Evolutionary conservation across 2,113 vertebrate species (phyloP).

Genomic region (Podarcis raffonei): DNA sequence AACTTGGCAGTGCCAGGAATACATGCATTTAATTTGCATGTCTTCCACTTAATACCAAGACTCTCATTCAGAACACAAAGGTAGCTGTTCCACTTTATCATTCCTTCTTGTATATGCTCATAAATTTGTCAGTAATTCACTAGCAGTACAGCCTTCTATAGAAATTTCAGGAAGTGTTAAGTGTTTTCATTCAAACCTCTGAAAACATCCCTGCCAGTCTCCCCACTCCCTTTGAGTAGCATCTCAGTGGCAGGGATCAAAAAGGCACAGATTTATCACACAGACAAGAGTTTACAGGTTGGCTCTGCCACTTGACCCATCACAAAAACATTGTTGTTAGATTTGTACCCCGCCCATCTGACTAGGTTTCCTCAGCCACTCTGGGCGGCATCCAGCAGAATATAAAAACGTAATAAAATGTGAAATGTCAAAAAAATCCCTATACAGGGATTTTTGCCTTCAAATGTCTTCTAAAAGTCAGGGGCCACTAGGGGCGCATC

Average conservation of each 20-base stretch:
- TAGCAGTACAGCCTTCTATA: not conserved
- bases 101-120: not conserved
- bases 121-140: not conserved
- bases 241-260: constrained; percentile 22
- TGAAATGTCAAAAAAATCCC: no score
- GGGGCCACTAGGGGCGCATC: no score
- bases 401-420: no score
- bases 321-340: not conserved
- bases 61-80: not conserved
- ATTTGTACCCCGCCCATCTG: no score
- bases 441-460: no score
- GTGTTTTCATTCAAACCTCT: not conserved
- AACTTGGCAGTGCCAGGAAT: not conserved
- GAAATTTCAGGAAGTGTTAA: constrained; percentile 1
- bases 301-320: constrained; percentile 10
- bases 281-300: not conserved
- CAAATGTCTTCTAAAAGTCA: no score
- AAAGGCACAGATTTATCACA: not conserved
- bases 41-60: not conserved
- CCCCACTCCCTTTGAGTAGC: not conserved
- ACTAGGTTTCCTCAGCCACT: no score
- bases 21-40: not conserved
- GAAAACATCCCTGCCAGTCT: not conserved
- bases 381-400: no score
- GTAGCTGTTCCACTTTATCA: not conserved